Evolutionary conservation across 2,888 invertebrate genomes (phyloP).

Genomic region (Rhyacophila evoluta): DNA sequence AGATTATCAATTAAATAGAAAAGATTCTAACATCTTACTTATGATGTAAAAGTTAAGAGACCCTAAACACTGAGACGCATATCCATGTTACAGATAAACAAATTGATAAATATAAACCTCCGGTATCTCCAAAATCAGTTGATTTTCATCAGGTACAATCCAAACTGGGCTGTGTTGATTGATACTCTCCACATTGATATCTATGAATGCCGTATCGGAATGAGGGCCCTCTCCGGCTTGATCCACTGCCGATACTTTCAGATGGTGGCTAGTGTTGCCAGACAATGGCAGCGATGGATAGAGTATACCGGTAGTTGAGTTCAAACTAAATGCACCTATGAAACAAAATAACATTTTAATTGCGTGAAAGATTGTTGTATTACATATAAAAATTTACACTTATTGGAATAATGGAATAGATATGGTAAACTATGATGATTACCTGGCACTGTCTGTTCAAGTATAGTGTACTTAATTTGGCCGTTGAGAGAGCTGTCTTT

Average conservation of each 20-base stretch:
- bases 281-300: constrained; percentile 80
- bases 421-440: too few relatives aligned
- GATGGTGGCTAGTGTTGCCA: constrained; percentile 70
- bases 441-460: constrained; percentile 68
- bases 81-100: too few relatives aligned
- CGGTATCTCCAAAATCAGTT: constrained; percentile 83
- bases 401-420: too few relatives aligned
- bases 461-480: constrained; percentile 80
- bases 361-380: too few relatives aligned
- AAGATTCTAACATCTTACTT: too few relatives aligned
- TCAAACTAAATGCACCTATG: constrained; percentile 80
- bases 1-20: too few relatives aligned
- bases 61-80: too few relatives aligned
- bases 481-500: constrained; percentile 84
- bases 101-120: constrained; percentile 75
- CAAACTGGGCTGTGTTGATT: constrained; percentile 88
- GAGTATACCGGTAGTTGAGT: constrained; percentile 82
- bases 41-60: too few relatives aligned
- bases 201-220: constrained; percentile 77
- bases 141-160: constrained; percentile 79
- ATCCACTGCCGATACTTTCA: constrained; percentile 83
- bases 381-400: too few relatives aligned
- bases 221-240: constrained; percentile 76
- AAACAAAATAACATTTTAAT: background rate
- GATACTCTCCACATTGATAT: constrained; percentile 81